Conservation (phyloP, 2,888 invertebrate species). For the Stictocephala bisonia region DNA sequence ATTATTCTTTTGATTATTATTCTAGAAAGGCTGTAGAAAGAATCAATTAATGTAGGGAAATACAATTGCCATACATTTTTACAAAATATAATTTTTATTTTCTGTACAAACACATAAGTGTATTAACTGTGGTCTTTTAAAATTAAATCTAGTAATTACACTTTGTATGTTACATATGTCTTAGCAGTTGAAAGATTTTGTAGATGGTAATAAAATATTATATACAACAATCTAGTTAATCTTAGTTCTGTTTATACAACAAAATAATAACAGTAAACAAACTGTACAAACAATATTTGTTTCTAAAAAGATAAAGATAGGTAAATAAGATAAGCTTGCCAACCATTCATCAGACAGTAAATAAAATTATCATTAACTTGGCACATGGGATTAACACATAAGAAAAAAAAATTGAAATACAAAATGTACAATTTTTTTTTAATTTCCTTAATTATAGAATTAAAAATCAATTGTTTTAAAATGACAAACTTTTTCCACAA, state of each 20-base stretch:
- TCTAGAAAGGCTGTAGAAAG: too few relatives aligned
- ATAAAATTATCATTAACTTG: too few relatives aligned
- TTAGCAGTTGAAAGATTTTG: conserved; percentile 31
- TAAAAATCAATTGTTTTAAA: too few relatives aligned
- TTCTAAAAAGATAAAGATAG: too few relatives aligned
- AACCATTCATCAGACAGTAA: too few relatives aligned
- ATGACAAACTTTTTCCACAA: not conserved
- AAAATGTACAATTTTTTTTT: too few relatives aligned
- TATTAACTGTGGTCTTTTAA: conserved; percentile 40
- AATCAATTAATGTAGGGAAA: too few relatives aligned
- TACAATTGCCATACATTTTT: too few relatives aligned
- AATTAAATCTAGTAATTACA: conserved; percentile 40
- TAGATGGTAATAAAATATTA: conserved; percentile 43
- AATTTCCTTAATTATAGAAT: too few relatives aligned
- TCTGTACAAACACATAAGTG: conserved; percentile 36
- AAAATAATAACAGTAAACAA: conserved; percentile 36
- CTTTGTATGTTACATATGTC: conserved; percentile 39
- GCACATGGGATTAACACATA: not conserved
- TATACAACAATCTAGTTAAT: conserved; percentile 34
- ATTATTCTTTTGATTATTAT: too few relatives aligned
- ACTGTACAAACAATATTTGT: conserved; percentile 36
- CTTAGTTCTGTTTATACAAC: conserved; percentile 34
- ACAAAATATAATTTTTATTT: conserved; percentile 37
- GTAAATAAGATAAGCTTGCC: too few relatives aligned
- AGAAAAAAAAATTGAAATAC: too few relatives aligned